Conservation (phyloP, 2,113 vertebrate genomes). For the Gracilinanus agilis region DNA sequence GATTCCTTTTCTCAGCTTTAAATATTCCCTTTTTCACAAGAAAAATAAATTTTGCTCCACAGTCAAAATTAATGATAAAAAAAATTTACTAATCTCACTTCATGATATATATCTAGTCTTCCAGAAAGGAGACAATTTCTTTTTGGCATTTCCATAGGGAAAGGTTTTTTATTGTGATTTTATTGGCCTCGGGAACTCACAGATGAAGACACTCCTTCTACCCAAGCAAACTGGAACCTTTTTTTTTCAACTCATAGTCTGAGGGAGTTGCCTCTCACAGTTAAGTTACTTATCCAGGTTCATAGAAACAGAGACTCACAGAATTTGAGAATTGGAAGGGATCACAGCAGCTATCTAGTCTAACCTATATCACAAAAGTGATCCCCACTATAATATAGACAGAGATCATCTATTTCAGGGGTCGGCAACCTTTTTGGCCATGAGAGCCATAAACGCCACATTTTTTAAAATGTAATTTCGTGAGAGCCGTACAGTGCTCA, state of each 20-base stretch:
- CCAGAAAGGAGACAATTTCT: background rate
- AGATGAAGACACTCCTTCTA: background rate
- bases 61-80: background rate
- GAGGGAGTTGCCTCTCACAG: background rate
- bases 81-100: background rate
- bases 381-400: background rate
- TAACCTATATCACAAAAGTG: background rate
- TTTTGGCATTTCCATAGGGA: background rate
- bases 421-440: too few relatives aligned
- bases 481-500: too few relatives aligned
- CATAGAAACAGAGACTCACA: background rate
- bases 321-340: background rate
- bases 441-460: too few relatives aligned
- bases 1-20: background rate
- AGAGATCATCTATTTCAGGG: background rate
- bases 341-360: background rate
- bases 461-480: too few relatives aligned
- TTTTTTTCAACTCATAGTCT: background rate
- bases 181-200: too few relatives aligned
- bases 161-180: background rate
- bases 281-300: background rate
- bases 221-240: background rate
- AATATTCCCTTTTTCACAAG: background rate
- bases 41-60: background rate
- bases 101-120: background rate